Base-by-base conservation (phyloP, 2,888 invertebrate genomes). In the Oxytorus armatus region DNA sequence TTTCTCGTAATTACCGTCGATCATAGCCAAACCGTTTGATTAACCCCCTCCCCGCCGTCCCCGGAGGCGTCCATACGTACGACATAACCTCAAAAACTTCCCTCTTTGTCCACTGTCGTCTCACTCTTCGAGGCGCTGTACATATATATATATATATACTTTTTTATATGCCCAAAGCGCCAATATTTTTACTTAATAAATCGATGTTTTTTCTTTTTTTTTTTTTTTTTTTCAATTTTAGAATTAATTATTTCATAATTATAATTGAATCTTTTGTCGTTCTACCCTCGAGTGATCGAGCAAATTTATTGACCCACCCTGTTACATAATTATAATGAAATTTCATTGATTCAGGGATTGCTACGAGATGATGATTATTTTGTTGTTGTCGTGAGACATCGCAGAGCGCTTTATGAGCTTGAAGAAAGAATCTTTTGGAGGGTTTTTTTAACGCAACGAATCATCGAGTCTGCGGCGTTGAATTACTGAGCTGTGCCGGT, bases 31-130 rank as follows among this genome's bases (percentile, higher is more conserved):
- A n/a, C n/a, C 36, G 47, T 63, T 23, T 23, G 33, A 18, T 73
- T 76, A 49, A 69, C 69, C 61, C n/a, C n/a, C n/a, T n/a, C n/a
- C n/a, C n/a, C n/a, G n/a, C n/a, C n/a, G n/a, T n/a, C n/a, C n/a
- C 73, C 81, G 68, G 77, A 69, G 57, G 82, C 83, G 81, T 83
- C 75, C 77, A 47, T 23, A 69, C 77, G 59, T 59, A 55, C 63
- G 11, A 85, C 86, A 84, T 86, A 86, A 86, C 86, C 86, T 85
- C 76, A 42, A 72, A 74, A 65, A 74, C 42, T 69, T 69, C 16
- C 59, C 57, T 59, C 77, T 80, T 75, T 77, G 69, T 74, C 77
- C 78, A 44, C 75, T n/a, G n/a, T 70, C 72, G 65, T 42, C 42
- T 75, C 57, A 63, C 49, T 59, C n/a, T n/a, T n/a, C 65, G 65